A percentile compares a stretch with the other conserved stretches of the same genome.
Conservation (phyloP, 2,888 invertebrate species). For the Scaptomyza flava region DNA sequence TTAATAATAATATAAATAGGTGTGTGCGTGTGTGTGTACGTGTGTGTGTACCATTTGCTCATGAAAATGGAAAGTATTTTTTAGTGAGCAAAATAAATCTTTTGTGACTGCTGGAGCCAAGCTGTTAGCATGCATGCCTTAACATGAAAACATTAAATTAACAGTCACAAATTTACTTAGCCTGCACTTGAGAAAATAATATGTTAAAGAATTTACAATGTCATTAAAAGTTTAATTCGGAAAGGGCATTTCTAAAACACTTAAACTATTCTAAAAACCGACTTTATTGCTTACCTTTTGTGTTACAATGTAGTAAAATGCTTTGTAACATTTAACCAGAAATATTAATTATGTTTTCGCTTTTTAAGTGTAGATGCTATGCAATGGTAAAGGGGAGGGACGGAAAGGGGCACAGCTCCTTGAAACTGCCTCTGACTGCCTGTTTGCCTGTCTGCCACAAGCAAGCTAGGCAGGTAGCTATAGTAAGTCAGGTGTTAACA, state of each 20-base stretch:
- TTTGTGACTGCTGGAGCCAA: slow-evolving; percentile 34
- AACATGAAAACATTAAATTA: slow-evolving; percentile 69
- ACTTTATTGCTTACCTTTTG: too few species aligned
- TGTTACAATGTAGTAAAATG: too few species aligned
- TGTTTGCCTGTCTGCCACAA: slow-evolving; percentile 12
- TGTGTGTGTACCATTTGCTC: slow-evolving; percentile 59
- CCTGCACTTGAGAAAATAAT: slow-evolving; percentile 2
- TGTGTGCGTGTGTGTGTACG: slow-evolving; percentile 6
- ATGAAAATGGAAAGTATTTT: slow-evolving; percentile 77
- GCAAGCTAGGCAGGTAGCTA: slow-evolving; percentile 16
- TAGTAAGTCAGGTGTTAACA: slow-evolving; percentile 61
- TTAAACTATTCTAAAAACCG: too few species aligned
- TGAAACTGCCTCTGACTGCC: slow-evolving; percentile 23
- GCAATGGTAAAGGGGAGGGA: neutral
- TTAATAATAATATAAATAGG: slow-evolving; percentile 41
- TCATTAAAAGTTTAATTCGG: neutral
- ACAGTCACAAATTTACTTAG: slow-evolving; percentile 36
- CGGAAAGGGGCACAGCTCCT: slow-evolving; percentile 12
- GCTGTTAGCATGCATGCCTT: slow-evolving; percentile 77
- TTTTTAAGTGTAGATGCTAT: neutral
- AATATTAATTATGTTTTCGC: too few species aligned
- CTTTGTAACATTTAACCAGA: too few species aligned
- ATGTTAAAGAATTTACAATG: neutral
- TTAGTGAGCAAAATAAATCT: slow-evolving; percentile 71
- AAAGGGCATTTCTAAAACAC: neutral